phyloP scores from a whole-genome alignment of 2,113 vertebrate genomes.

The Acanthochromis polyacanthus region DNA sequence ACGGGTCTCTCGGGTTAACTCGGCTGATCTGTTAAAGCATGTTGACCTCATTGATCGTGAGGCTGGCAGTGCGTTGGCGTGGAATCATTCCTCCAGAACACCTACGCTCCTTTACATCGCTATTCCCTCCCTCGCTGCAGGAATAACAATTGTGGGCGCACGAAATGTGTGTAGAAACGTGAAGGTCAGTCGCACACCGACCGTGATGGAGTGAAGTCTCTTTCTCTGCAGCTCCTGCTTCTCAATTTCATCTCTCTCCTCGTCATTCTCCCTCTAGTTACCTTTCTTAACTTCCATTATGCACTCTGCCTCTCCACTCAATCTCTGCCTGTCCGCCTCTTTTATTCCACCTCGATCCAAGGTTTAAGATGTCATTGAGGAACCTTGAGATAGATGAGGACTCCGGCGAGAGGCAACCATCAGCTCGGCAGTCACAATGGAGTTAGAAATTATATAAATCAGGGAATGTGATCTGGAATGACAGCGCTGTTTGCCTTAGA shows the following conservation, averaged over 20 bases:
- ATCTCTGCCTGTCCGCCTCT: conserved; percentile 4
- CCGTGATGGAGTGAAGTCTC: conserved; percentile 51
- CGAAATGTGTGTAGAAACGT: conserved; percentile 29
- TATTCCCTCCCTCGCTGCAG: not conserved
- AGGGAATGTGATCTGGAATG: conserved; percentile 57
- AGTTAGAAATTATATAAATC: conserved; percentile 65
- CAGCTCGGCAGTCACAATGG: conserved; percentile 45
- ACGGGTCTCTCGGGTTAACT: conserved; percentile 18
- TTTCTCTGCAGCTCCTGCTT: conserved; percentile 28
- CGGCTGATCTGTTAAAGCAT: conserved; percentile 21
- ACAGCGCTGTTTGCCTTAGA: conserved; percentile 56
- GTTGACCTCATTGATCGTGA: conserved; percentile 46
- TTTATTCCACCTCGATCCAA: conserved; percentile 19
- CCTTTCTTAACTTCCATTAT: conserved; percentile 58
- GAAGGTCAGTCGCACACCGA: conserved; percentile 58
- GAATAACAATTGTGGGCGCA: conserved; percentile 37
- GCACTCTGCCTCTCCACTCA: conserved; percentile 24
- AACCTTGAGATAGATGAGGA: conserved; percentile 77
- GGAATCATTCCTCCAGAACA: conserved; percentile 31
- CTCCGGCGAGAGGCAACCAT: conserved; percentile 51
- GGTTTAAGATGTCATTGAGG: conserved; percentile 68
- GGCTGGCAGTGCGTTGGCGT: conserved; percentile 34
- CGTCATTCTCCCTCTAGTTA: conserved; percentile 20
- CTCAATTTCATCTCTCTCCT: conserved; percentile 46
- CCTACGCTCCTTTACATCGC: conserved; percentile 15